Percentiles rank a stretch among this genome's conserved stretches.
These are phyloP conservation scores for Ophraella communa DNA, from an alignment of 2,888 invertebrate genomes.

Conservation along the genomic window DNA sequence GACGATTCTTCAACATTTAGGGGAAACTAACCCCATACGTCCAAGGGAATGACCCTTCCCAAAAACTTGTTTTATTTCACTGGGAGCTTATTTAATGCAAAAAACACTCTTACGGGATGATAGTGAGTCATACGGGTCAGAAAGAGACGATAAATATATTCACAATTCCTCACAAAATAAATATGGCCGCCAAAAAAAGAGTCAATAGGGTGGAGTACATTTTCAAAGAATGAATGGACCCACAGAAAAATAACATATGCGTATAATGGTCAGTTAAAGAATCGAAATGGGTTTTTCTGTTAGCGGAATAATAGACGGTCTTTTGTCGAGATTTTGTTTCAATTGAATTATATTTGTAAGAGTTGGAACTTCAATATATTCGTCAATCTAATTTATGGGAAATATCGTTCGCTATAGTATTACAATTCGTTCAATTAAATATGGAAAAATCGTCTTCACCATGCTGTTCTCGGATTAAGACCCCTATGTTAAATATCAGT, in stretches of 20 bases:
- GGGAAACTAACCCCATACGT: constrained; percentile 31
- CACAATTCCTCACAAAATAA: constrained; percentile 16
- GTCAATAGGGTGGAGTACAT: constrained; percentile 28
- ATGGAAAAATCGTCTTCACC: constrained; percentile 13
- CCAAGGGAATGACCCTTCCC: constrained; percentile 32
- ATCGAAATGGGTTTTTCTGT: constrained; percentile 34
- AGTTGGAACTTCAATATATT: constrained; percentile 11
- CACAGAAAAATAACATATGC: constrained; percentile 38
- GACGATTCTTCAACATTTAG: constrained; percentile 17
- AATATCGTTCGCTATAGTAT: constrained; percentile 9
- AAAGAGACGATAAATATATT: constrained; percentile 24
- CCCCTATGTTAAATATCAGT: too few relatives aligned
- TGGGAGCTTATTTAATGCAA: constrained; percentile 27
- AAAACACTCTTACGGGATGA: constrained; percentile 25
- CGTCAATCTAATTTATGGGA: constrained; percentile 23
- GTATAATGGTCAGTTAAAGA: constrained; percentile 35
- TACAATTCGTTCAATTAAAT: constrained; percentile 16
- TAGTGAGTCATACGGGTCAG: constrained; percentile 23
- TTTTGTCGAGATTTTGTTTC: constrained; percentile 28
- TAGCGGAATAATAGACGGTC: constrained; percentile 31
- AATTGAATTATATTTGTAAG: constrained; percentile 25
- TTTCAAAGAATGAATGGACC: constrained; percentile 28
- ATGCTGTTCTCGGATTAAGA: neutral
- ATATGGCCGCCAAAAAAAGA: constrained; percentile 27
- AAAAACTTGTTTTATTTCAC: constrained; percentile 30